phyloP scores from a whole-genome alignment of 2,113 vertebrate genomes.

The Takifugu bimaculatus region DNA sequence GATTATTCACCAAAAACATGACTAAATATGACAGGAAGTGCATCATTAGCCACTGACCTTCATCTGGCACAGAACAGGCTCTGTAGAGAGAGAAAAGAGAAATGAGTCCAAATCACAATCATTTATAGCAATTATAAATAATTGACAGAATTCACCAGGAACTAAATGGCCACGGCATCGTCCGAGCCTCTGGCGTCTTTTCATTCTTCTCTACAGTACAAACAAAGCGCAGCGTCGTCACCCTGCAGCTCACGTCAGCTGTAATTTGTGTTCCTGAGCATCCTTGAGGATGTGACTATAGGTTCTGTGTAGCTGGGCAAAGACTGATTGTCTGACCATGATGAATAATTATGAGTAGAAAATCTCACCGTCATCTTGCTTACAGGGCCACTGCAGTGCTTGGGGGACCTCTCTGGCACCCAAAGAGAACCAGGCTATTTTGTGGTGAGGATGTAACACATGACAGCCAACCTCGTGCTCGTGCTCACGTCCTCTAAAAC shows the following conservation, averaged over 20 bases:
- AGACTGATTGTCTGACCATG: neutral
- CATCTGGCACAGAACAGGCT: constrained; percentile 6
- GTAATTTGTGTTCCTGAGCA: neutral
- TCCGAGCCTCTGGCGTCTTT: neutral
- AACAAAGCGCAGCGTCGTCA: neutral
- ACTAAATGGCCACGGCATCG: constrained; percentile 2
- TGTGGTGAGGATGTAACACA: too few species aligned
- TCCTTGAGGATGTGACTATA: neutral
- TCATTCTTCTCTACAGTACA: constrained; percentile 1
- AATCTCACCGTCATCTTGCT: too few species aligned
- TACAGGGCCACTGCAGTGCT: too few species aligned
- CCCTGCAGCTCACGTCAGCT: neutral
- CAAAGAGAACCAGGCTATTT: too few species aligned
- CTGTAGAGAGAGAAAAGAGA: constrained; percentile 1
- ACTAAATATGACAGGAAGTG: too few species aligned
- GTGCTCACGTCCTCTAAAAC: too few species aligned
- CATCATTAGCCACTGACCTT: constrained; percentile 7
- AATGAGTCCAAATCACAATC: neutral
- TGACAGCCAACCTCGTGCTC: too few species aligned
- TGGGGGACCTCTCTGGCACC: too few species aligned
- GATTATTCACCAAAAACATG: too few species aligned
- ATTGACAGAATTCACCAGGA: constrained; percentile 4
- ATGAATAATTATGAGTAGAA: too few species aligned
- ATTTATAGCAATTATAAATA: constrained; percentile 14
- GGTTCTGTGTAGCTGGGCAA: neutral